Evolutionary conservation across 2,113 vertebrate species (phyloP).

Genomic region (Scopus umbretta): DNA sequence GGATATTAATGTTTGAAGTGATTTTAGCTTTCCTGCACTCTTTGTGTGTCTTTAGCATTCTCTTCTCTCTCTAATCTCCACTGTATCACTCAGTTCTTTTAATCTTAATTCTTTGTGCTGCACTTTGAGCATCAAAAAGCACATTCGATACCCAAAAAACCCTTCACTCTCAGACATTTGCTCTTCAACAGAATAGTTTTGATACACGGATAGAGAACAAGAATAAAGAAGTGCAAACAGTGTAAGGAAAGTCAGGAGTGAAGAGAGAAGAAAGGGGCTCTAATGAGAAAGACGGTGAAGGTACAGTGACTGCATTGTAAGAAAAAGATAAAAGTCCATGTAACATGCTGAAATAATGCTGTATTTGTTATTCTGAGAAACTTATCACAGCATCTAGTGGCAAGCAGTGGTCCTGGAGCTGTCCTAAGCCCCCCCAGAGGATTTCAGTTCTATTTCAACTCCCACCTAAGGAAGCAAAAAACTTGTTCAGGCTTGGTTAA

Average conservation of each 20-base stretch:
- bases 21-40: slow-evolving; percentile 32
- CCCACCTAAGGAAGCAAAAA: neutral
- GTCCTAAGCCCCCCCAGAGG: neutral
- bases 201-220: slow-evolving; percentile 13
- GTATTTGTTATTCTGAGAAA: neutral
- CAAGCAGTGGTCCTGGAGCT: neutral
- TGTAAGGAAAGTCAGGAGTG: slow-evolving; percentile 7
- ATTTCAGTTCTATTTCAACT: neutral
- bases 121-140: slow-evolving; percentile 52
- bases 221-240: slow-evolving; percentile 53
- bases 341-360: neutral
- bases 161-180: neutral
- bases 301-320: neutral
- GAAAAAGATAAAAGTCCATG: neutral
- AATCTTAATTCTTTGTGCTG: slow-evolving; percentile 67
- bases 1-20: slow-evolving; percentile 37
- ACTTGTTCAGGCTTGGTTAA: neutral
- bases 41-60: slow-evolving; percentile 41
- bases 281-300: slow-evolving; percentile 32
- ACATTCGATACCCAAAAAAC: slow-evolving; percentile 1
- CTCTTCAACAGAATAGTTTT: slow-evolving; percentile 49
- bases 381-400: neutral
- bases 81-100: slow-evolving; percentile 54
- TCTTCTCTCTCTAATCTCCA: slow-evolving; percentile 48
- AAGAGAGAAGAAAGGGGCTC: slow-evolving; percentile 8